Conservation (phyloP, 1,140 invertebrate genomes). For the Portunus trituberculatus region DNA sequence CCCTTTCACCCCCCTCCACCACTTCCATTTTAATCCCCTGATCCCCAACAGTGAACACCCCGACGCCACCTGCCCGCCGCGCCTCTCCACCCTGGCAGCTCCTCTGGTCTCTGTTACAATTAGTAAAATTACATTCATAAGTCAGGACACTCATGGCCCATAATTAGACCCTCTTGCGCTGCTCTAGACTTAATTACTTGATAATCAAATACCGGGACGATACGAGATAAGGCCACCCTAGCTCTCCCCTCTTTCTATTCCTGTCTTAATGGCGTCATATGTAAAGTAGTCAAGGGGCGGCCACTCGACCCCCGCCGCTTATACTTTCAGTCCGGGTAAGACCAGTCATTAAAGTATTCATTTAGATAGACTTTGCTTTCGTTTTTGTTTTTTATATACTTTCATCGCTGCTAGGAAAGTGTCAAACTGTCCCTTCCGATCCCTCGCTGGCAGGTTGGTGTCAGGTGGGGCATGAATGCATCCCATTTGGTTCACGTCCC, state of each 20-base stretch:
- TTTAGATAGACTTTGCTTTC: too few relatives aligned
- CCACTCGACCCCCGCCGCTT: not conserved
- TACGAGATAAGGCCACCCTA: constrained; percentile 4
- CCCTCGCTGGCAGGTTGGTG: too few relatives aligned
- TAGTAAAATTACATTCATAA: not conserved
- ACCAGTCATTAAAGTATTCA: too few relatives aligned
- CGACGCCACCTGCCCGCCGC: not conserved
- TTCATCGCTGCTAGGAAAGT: not conserved
- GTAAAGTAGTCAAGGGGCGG: constrained; percentile 1
- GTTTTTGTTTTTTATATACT: not conserved
- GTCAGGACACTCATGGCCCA: not conserved
- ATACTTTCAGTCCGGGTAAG: too few relatives aligned
- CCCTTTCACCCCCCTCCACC: not conserved
- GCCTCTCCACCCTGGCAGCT: not conserved
- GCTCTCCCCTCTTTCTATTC: not conserved
- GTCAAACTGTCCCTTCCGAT: not conserved
- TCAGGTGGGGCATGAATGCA: too few relatives aligned
- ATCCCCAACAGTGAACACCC: too few relatives aligned
- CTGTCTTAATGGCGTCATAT: constrained; percentile 11
- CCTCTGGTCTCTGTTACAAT: not conserved
- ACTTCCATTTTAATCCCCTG: not conserved
- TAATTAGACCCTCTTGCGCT: constrained; percentile 21
- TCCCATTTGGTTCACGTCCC: too few relatives aligned
- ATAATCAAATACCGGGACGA: constrained; percentile 12
- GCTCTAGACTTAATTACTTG: constrained; percentile 22